A percentile compares a stretch with the other conserved stretches of the same genome.
phyloP scores from a whole-genome alignment of 2,113 vertebrate genomes.

The Esox niger region DNA sequence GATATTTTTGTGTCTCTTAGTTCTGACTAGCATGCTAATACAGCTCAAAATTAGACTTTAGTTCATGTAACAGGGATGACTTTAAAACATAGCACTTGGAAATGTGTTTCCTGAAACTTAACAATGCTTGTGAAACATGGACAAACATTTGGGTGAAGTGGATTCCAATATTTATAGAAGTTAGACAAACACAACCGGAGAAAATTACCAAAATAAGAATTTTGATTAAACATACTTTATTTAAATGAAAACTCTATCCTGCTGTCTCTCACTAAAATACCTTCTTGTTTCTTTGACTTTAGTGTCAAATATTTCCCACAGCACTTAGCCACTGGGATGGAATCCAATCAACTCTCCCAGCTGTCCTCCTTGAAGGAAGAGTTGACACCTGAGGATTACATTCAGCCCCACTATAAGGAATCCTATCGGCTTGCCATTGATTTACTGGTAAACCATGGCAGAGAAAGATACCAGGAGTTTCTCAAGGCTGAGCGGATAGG shows the following conservation, averaged over 20 bases:
- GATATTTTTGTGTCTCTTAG: too few species aligned
- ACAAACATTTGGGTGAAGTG: too few species aligned
- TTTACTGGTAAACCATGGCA: slow-evolving; percentile 78
- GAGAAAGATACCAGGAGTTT: slow-evolving; percentile 83
- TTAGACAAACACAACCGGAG: too few species aligned
- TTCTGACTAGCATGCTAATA: too few species aligned
- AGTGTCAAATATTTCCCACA: slow-evolving; percentile 33
- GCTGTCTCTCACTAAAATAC: neutral
- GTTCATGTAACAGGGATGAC: too few species aligned
- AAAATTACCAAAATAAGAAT: too few species aligned
- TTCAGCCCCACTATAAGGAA: slow-evolving; percentile 94
- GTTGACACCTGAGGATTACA: slow-evolving; percentile 79
- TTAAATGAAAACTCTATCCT: neutral
- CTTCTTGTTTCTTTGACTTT: slow-evolving; percentile 18
- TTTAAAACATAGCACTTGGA: too few species aligned
- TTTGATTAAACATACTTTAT: neutral
- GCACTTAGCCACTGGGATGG: slow-evolving; percentile 68
- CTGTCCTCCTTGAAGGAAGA: slow-evolving; percentile 88
- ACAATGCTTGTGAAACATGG: too few species aligned
- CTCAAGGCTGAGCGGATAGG: slow-evolving; percentile 81
- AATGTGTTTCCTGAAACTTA: too few species aligned
- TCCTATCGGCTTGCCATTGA: slow-evolving; percentile 90
- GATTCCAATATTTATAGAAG: too few species aligned
- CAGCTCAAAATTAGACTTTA: too few species aligned
- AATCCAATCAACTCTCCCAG: slow-evolving; percentile 76